Conservation (phyloP, 2,888 invertebrate genomes). For the Vanessa cardui region DNA sequence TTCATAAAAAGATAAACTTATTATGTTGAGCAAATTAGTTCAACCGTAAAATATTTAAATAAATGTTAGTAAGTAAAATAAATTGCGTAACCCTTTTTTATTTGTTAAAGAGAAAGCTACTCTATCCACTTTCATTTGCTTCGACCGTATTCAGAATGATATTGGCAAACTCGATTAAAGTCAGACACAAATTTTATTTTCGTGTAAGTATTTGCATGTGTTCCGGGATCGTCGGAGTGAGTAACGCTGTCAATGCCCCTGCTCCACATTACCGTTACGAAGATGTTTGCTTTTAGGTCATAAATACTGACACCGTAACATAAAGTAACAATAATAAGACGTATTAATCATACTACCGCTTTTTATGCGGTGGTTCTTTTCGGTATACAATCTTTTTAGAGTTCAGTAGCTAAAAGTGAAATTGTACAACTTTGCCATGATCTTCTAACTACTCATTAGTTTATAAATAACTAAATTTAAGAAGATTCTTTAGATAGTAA, state of each 20-base stretch:
- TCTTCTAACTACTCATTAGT: too few species aligned
- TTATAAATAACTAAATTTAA: too few species aligned
- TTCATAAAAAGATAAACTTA: too few species aligned
- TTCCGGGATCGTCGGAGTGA: conserved; percentile 35
- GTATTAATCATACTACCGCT: conserved; percentile 18
- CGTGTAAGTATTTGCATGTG: conserved; percentile 21
- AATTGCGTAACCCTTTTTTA: conserved; percentile 4
- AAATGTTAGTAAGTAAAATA: background rate
- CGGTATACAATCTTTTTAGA: background rate
- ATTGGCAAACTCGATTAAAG: background rate
- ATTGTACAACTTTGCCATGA: background rate
- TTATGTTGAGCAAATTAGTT: too few species aligned
- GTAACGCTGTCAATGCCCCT: conserved; percentile 44
- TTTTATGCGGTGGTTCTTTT: background rate
- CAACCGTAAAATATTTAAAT: too few species aligned
- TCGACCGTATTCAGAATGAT: background rate
- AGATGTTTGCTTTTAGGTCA: conserved; percentile 43
- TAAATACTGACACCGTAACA: conserved; percentile 41
- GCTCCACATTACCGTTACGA: conserved; percentile 45
- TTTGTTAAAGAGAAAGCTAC: background rate
- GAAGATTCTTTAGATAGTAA: too few species aligned
- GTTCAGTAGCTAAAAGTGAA: background rate
- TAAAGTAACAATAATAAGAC: conserved; percentile 26
- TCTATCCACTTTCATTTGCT: background rate
- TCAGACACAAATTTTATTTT: conserved; percentile 19